Evolutionary conservation across 2,113 vertebrate species (phyloP).

Genomic region (Zapus hudsonius): DNA sequence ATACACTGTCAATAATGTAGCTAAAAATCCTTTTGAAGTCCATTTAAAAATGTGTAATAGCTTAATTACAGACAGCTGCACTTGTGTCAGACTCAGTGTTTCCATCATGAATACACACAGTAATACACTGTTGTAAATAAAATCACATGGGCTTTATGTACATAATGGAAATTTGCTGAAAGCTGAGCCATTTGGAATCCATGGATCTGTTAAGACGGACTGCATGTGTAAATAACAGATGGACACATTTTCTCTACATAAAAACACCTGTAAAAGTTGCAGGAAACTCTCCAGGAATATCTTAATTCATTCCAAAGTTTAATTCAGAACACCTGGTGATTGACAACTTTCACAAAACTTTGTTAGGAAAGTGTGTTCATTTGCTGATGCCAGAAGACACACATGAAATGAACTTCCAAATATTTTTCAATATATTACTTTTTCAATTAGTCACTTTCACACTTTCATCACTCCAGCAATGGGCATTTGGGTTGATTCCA

Average conservation of each 20-base stretch:
- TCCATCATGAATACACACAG: conserved; percentile 6
- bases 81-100: neutral
- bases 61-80: conserved; percentile 57
- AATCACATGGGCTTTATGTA: conserved; percentile 7
- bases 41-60: neutral
- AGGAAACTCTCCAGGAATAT: conserved; percentile 11
- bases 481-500: no score
- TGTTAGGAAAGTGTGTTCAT: neutral
- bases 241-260: conserved; percentile 15
- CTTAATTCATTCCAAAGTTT: conserved; percentile 44
- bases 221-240: conserved; percentile 64
- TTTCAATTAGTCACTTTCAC: neutral
- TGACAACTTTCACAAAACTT: neutral
- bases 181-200: neutral
- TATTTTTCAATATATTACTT: neutral
- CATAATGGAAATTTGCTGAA: conserved; percentile 32
- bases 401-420: neutral
- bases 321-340: neutral
- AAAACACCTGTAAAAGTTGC: conserved; percentile 55
- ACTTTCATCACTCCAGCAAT: no score
- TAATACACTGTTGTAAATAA: conserved; percentile 44
- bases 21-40: neutral
- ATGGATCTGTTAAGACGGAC: neutral
- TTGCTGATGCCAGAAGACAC: neutral
- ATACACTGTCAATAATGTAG: neutral